phyloP scores from a whole-genome alignment of 2,888 invertebrate genomes.

The Callosobruchus maculatus region DNA sequence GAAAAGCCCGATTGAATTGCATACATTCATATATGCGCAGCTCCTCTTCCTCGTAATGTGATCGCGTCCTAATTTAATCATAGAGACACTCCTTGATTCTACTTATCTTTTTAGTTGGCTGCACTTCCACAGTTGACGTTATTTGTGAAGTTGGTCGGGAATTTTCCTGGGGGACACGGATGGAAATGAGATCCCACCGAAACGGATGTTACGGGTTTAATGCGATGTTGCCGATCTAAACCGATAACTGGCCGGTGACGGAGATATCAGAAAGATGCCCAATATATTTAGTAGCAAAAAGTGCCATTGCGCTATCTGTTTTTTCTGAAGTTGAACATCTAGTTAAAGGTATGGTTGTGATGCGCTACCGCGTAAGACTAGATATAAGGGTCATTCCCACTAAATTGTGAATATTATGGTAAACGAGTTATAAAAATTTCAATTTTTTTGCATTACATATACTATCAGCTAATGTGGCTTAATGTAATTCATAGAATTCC shows the following conservation, averaged over 20 bases:
- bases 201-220: background rate
- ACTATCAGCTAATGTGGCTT: too few relatives aligned
- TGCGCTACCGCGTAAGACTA: too few relatives aligned
- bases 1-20: background rate
- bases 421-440: too few relatives aligned
- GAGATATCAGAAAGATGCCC: too few relatives aligned
- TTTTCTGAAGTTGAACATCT: too few relatives aligned
- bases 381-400: too few relatives aligned
- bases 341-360: too few relatives aligned
- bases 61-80: conserved; percentile 1
- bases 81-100: conserved; percentile 20
- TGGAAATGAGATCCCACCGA: conserved; percentile 1
- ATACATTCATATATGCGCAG: background rate
- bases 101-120: conserved; percentile 44
- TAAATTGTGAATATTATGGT: too few relatives aligned
- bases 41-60: background rate
- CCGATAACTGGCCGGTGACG: background rate
- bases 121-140: conserved; percentile 42
- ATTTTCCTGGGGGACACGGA: conserved; percentile 19
- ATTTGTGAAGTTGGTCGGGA: conserved; percentile 34
- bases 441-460: too few relatives aligned
- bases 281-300: too few relatives aligned
- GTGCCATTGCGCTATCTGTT: too few relatives aligned
- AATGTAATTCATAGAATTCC: too few relatives aligned
- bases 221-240: background rate